These are phyloP conservation scores for Sericinus montela DNA, from an alignment of 2,888 invertebrate genomes.

Conservation along the genomic window DNA sequence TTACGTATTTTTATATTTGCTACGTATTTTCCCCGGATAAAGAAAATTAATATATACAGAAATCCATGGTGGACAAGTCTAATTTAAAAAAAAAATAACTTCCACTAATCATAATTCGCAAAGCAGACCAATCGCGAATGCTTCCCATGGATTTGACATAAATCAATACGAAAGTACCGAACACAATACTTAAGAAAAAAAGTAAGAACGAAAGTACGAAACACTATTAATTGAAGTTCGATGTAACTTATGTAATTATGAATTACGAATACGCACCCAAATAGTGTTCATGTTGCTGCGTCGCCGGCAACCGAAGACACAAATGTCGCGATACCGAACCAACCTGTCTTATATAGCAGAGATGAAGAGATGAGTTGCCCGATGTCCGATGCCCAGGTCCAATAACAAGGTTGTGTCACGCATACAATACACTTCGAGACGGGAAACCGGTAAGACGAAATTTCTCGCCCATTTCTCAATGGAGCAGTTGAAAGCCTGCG, in stretches of 20 bases:
- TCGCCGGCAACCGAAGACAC: constrained; percentile 43
- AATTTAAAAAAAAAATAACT: no score
- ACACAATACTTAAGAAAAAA: neutral
- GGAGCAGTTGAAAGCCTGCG: neutral
- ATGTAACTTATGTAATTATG: neutral
- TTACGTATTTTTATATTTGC: no score
- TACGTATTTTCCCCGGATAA: no score
- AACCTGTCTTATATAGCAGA: constrained; percentile 55
- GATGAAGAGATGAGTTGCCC: constrained; percentile 12
- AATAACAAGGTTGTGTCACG: constrained; percentile 14
- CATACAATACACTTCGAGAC: neutral
- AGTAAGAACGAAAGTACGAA: neutral
- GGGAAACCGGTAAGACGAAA: constrained; percentile 17
- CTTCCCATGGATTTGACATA: neutral
- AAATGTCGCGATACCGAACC: constrained; percentile 48
- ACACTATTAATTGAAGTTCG: neutral
- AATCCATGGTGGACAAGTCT: no score
- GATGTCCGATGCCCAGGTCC: constrained; percentile 10
- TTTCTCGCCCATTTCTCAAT: constrained; percentile 15
- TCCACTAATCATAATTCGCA: constrained; percentile 1
- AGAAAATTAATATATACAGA: no score
- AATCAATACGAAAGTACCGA: neutral
- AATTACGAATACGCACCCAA: constrained; percentile 52
- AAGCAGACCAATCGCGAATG: constrained; percentile 8
- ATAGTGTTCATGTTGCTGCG: constrained; percentile 46